These are phyloP conservation scores for Troglohyphantes excavatus DNA, from an alignment of 2,888 invertebrate species.

Conservation along the genomic window DNA sequence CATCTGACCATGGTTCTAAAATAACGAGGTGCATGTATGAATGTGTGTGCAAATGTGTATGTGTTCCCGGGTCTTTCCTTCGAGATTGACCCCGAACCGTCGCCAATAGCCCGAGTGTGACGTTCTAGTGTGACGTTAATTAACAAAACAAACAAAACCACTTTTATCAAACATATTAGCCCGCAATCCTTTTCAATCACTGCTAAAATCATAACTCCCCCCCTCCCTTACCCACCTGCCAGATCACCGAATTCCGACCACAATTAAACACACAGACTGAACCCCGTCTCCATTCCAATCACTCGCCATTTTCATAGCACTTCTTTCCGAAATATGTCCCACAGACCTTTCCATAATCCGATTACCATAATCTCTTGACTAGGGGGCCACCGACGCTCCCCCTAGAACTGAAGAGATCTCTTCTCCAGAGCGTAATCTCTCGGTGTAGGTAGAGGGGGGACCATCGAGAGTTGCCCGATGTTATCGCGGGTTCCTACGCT, in stretches of 20 bases:
- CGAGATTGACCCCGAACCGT: too few species aligned
- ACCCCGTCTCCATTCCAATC: neutral
- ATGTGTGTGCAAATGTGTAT: too few species aligned
- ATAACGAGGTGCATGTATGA: too few species aligned
- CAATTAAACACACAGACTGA: neutral
- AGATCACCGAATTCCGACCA: neutral
- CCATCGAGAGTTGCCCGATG: constrained; percentile 24
- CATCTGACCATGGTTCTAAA: too few species aligned
- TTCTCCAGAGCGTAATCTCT: constrained; percentile 48
- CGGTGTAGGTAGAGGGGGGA: neutral
- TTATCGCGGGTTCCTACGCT: constrained; percentile 50
- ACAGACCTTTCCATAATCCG: constrained; percentile 70
- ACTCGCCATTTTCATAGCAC: neutral
- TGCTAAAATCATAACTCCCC: neutral
- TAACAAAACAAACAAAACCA: too few species aligned
- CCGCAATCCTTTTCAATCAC: too few species aligned
- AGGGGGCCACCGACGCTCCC: too few species aligned
- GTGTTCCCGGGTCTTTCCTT: too few species aligned
- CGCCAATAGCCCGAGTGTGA: too few species aligned
- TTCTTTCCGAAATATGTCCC: constrained; percentile 68
- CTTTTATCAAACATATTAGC: too few species aligned
- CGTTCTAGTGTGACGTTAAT: too few species aligned
- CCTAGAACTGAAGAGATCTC: constrained; percentile 11
- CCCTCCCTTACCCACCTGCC: neutral
- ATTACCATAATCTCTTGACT: constrained; percentile 59